phyloP scores from a whole-genome alignment of 2,888 invertebrate species.

The Sycophila texana region DNA sequence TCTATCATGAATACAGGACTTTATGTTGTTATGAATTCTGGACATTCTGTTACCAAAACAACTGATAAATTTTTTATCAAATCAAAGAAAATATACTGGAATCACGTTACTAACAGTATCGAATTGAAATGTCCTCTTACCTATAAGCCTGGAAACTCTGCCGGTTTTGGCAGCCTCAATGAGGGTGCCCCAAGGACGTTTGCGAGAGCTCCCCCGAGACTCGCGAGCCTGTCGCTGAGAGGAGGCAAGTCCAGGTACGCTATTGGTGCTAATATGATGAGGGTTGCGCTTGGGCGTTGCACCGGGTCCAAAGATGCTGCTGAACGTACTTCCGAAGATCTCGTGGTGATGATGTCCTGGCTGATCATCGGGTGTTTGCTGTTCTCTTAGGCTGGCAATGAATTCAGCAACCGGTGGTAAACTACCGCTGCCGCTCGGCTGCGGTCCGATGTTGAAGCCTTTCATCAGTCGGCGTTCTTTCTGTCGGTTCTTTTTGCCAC shows the following conservation, averaged over 20 bases:
- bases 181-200: slow-evolving; percentile 88
- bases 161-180: slow-evolving; percentile 92
- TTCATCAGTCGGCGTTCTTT: slow-evolving; percentile 95
- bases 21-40: no score
- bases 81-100: no score
- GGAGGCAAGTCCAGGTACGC: slow-evolving; percentile 69
- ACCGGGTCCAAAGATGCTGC: slow-evolving; percentile 80
- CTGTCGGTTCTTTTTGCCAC: slow-evolving; percentile 95
- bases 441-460: slow-evolving; percentile 92
- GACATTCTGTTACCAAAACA: no score
- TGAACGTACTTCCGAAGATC: slow-evolving; percentile 83
- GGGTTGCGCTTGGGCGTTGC: slow-evolving; percentile 76
- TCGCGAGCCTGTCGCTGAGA: slow-evolving; percentile 64
- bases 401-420: slow-evolving; percentile 88
- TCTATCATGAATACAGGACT: no score
- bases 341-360: slow-evolving; percentile 78
- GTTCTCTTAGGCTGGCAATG: slow-evolving; percentile 81
- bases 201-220: slow-evolving; percentile 77
- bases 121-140: slow-evolving; percentile 68
- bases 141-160: slow-evolving; percentile 87
- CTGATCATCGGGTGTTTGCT: slow-evolving; percentile 79
- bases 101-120: no score
- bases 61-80: no score
- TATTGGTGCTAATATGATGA: slow-evolving; percentile 74
- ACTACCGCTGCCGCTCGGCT: slow-evolving; percentile 76